Conservation (phyloP, 1,140 invertebrate genomes). For the Bombus cullumanus region DNA sequence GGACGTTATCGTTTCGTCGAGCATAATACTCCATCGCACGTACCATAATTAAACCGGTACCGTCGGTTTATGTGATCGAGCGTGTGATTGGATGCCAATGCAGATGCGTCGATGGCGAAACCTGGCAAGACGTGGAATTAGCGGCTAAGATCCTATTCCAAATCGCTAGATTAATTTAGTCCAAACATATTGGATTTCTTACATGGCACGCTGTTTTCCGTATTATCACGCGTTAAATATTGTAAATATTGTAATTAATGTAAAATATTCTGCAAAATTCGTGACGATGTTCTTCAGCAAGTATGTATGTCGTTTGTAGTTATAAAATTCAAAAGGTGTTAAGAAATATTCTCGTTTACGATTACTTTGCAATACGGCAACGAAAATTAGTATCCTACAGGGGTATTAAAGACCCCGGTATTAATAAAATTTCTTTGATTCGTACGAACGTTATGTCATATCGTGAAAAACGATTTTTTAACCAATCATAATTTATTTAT, state of each 20-base stretch:
- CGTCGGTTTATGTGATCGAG: slow-evolving; percentile 42
- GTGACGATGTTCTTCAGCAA: too few species aligned
- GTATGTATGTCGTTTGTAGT: too few species aligned
- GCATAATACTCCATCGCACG: slow-evolving; percentile 26
- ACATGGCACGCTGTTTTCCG: background rate
- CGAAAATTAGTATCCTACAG: too few species aligned
- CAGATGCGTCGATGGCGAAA: background rate
- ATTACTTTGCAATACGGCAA: too few species aligned
- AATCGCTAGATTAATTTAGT: background rate
- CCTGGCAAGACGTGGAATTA: slow-evolving; percentile 23
- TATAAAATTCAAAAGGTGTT: too few species aligned
- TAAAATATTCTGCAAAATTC: too few species aligned
- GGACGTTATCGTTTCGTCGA: background rate
- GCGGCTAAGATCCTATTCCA: background rate
- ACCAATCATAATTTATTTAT: background rate
- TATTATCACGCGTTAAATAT: background rate
- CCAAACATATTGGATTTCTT: background rate
- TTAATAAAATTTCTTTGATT: too few species aligned
- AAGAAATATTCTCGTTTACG: too few species aligned
- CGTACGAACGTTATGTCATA: too few species aligned
- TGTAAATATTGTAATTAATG: too few species aligned
- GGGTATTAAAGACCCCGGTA: too few species aligned
- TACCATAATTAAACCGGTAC: slow-evolving; percentile 47
- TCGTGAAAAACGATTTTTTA: background rate
- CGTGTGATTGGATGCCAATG: slow-evolving; percentile 47